These are phyloP conservation scores for Pteruthius melanotis DNA, from an alignment of 2,113 vertebrate species.

Conservation along the genomic window DNA sequence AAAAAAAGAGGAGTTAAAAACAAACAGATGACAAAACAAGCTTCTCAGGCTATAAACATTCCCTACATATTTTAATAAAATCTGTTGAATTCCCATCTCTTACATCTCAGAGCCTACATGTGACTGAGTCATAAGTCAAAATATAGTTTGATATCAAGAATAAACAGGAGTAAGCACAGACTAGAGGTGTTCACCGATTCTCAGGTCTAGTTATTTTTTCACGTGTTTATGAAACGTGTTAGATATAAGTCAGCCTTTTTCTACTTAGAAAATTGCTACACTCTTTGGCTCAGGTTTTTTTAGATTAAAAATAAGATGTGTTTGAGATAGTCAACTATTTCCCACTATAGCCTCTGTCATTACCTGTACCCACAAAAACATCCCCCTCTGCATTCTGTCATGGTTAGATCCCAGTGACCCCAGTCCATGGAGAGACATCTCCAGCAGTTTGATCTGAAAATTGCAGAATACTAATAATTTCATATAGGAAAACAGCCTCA, in stretches of 20 bases:
- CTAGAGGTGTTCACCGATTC: slow-evolving; percentile 40
- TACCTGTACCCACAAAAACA: background rate
- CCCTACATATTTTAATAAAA: background rate
- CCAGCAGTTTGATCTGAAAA: background rate
- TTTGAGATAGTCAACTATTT: background rate
- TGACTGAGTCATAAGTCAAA: background rate
- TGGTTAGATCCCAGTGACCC: background rate
- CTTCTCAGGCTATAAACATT: background rate
- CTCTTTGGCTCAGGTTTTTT: background rate
- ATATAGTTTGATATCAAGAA: slow-evolving; percentile 41
- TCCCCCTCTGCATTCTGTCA: background rate
- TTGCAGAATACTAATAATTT: background rate
- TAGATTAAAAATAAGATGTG: background rate
- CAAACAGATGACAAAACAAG: background rate
- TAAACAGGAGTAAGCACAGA: slow-evolving; percentile 42
- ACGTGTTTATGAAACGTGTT: background rate
- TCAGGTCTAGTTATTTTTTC: slow-evolving; percentile 28
- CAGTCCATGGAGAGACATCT: background rate
- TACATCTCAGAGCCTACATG: background rate
- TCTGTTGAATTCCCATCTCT: background rate
- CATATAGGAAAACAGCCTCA: background rate
- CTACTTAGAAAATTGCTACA: slow-evolving; percentile 14
- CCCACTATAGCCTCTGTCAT: background rate
- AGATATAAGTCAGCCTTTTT: slow-evolving; percentile 6
- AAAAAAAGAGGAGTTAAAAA: background rate